phyloP scores from a whole-genome alignment of 64 coral and sea anemone genomes.

The Trachythela sp. region DNA sequence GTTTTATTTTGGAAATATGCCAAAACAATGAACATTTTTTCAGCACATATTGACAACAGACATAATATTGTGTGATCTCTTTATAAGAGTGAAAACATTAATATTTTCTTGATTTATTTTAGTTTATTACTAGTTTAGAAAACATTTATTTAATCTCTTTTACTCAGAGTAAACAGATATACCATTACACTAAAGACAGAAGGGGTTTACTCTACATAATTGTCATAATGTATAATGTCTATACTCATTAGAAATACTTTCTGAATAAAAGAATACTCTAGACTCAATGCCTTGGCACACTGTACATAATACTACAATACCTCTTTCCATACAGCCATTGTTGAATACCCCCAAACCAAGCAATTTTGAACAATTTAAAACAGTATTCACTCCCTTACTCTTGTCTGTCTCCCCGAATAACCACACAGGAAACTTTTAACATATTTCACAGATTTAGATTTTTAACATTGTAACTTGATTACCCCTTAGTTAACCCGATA shows the following conservation, averaged over 20 bases:
- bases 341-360: neutral
- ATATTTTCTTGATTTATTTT: no score
- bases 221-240: neutral
- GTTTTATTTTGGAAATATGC: no score
- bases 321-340: neutral
- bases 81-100: no score
- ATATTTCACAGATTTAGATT: neutral
- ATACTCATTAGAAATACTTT: neutral
- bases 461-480: neutral
- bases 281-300: neutral
- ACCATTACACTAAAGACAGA: neutral
- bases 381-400: neutral
- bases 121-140: no score
- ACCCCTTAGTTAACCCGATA: neutral
- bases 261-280: neutral
- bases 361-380: constrained; percentile 1
- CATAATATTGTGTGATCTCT: no score
- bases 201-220: neutral
- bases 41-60: no score
- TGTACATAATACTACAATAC: neutral
- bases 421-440: constrained; percentile 1
- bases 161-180: no score
- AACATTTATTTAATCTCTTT: no score
- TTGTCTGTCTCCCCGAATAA: neutral
- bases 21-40: no score